These are phyloP conservation scores for Mermis nigrescens DNA, from an alignment of 2,888 invertebrate genomes.

Conservation along the genomic window DNA sequence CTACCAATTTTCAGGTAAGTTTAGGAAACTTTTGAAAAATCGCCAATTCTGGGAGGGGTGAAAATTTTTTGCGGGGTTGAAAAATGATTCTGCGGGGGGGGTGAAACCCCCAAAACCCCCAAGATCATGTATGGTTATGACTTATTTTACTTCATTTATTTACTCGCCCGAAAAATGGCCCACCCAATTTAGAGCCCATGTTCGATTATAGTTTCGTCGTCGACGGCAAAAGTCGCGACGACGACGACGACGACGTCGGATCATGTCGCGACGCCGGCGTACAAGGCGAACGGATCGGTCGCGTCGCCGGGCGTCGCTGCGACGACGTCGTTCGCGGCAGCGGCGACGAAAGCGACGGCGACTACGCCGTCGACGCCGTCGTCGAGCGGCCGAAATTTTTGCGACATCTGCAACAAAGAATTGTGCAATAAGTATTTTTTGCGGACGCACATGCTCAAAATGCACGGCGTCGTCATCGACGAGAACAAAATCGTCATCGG, in stretches of 20 bases:
- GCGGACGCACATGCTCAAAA: conserved; percentile 96
- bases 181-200: background rate
- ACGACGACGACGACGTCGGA: background rate
- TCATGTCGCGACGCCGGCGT: background rate
- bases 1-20: too few relatives aligned
- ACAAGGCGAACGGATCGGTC: conserved; percentile 8
- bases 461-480: conserved; percentile 46
- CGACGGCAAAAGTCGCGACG: too few relatives aligned
- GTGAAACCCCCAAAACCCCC: too few relatives aligned
- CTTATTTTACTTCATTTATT: too few relatives aligned
- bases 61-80: too few relatives aligned
- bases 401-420: conserved; percentile 34
- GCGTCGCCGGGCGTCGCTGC: conserved; percentile 12
- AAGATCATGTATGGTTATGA: too few relatives aligned
- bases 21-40: too few relatives aligned
- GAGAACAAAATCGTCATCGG: conserved; percentile 32
- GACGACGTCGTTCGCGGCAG: conserved; percentile 13
- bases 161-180: too few relatives aligned
- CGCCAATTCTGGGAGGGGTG: too few relatives aligned
- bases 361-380: conserved; percentile 12
- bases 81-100: too few relatives aligned
- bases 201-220: background rate
- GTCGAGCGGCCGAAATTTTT: conserved; percentile 29
- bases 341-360: conserved; percentile 16
- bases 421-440: conserved; percentile 98